Percentiles rank a stretch among this genome's conserved stretches.
phyloP scores from a whole-genome alignment of 2,113 vertebrate genomes.

The Trochalopteron elliotii region DNA sequence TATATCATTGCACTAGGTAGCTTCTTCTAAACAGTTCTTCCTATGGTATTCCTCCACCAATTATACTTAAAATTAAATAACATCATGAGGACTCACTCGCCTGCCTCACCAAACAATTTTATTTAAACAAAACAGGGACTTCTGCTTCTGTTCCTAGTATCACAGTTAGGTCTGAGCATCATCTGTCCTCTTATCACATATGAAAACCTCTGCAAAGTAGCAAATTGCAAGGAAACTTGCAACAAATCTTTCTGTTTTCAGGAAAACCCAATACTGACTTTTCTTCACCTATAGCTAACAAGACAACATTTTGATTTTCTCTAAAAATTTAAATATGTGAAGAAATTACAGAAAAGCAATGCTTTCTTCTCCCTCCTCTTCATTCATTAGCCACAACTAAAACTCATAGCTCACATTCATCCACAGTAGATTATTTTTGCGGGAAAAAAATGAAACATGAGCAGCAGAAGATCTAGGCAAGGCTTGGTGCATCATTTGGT shows the following conservation, averaged over 20 bases:
- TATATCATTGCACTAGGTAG: accelerated
- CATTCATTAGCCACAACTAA: neutral
- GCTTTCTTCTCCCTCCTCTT: neutral
- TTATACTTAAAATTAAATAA: neutral
- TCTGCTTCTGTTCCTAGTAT: neutral
- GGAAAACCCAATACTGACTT: neutral
- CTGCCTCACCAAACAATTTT: neutral
- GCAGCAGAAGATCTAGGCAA: neutral
- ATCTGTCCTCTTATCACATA: neutral
- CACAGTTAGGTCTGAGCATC: neutral
- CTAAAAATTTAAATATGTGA: neutral
- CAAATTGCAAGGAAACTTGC: neutral
- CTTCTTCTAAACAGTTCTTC: neutral
- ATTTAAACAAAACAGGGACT: neutral
- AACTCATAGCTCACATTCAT: neutral
- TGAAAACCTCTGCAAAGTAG: neutral
- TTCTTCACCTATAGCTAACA: neutral
- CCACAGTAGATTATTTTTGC: neutral
- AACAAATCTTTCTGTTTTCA: neutral
- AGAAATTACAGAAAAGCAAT: neutral
- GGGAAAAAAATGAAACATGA: neutral
- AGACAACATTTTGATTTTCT: neutral
- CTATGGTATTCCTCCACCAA: neutral
- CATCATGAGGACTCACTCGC: neutral
- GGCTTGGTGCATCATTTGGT: neutral